Evolutionary conservation across 2,888 invertebrate species (phyloP).

Genomic region (Melangyna quadrimaculata): DNA sequence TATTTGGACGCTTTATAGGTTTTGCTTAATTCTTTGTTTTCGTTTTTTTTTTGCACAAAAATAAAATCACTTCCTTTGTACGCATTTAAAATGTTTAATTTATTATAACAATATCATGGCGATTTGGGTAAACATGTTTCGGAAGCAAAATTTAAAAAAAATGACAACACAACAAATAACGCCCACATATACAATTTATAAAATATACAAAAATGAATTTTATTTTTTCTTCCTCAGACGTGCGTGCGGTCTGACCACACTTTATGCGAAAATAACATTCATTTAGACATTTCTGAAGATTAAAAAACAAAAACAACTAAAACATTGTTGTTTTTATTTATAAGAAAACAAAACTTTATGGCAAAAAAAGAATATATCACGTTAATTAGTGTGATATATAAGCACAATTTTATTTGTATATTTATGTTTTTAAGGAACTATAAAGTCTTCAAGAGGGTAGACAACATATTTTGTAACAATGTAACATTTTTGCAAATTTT

Average conservation of each 20-base stretch:
- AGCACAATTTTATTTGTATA: not conserved
- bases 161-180: not conserved
- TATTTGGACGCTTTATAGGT: not conserved
- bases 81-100: slow-evolving; percentile 13
- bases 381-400: not conserved
- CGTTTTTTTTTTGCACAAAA: not conserved
- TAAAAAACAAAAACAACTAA: not conserved
- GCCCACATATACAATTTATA: not conserved
- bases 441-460: not conserved
- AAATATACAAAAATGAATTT: too few species aligned
- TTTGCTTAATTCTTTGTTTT: not conserved
- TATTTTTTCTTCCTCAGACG: not conserved
- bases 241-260: not conserved
- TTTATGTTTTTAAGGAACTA: not conserved
- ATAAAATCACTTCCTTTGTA: slow-evolving; percentile 12
- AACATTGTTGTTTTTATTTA: not conserved
- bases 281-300: not conserved
- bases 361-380: not conserved
- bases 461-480: not conserved
- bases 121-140: slow-evolving; percentile 6
- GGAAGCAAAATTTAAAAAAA: not conserved
- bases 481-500: not conserved
- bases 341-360: not conserved
- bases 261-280: not conserved
- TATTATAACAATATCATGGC: not conserved